These are phyloP conservation scores for Mesorhabditis sp. DNA, from an alignment of 2,888 invertebrate genomes.

Conservation along the genomic window DNA sequence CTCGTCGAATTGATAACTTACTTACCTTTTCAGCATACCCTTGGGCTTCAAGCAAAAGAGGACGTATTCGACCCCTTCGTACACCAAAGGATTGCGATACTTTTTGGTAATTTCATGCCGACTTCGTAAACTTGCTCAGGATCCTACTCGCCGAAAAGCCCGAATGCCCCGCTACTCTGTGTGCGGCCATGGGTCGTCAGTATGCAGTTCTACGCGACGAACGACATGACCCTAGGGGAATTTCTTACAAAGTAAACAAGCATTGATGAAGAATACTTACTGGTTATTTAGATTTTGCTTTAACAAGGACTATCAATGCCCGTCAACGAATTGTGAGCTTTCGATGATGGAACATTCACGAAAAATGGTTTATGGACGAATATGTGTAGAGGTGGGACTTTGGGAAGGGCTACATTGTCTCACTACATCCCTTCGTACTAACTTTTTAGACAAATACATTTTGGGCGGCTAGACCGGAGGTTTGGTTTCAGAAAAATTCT, in stretches of 20 bases:
- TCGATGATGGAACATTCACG: slow-evolving; percentile 83
- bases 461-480: no score
- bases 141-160: slow-evolving; percentile 38
- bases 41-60: slow-evolving; percentile 8
- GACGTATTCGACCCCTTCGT: slow-evolving; percentile 60
- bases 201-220: slow-evolving; percentile 87
- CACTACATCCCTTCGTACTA: background rate
- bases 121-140: background rate
- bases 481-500: no score
- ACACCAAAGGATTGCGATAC: slow-evolving; percentile 77
- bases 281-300: slow-evolving; percentile 45
- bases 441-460: no score
- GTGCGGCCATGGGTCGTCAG: slow-evolving; percentile 84
- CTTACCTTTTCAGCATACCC: background rate
- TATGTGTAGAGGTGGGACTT: slow-evolving; percentile 41
- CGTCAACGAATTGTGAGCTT: slow-evolving; percentile 74
- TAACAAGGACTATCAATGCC: slow-evolving; percentile 77
- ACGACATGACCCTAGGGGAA: slow-evolving; percentile 89
- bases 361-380: slow-evolving; percentile 68
- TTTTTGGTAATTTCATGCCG: slow-evolving; percentile 70
- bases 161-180: slow-evolving; percentile 80
- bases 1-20: no score
- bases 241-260: slow-evolving; percentile 71
- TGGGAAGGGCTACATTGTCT: background rate
- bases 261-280: background rate